Base-by-base conservation (phyloP, 35 echinoderm and acorn worm genomes). In the Apostichopus japonicus region DNA sequence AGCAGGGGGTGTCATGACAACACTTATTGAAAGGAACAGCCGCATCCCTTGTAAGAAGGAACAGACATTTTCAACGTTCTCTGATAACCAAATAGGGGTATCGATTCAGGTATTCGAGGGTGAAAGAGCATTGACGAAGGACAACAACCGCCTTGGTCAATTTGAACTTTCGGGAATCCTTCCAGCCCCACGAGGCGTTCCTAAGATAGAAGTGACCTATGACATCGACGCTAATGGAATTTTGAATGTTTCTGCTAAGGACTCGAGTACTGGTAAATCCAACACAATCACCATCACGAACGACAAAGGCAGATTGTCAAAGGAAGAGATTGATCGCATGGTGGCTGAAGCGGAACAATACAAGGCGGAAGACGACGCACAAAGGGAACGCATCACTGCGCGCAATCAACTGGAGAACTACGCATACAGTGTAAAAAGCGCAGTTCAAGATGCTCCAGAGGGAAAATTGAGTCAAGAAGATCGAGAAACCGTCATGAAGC, bases 201-300 rank as follows among this genome's bases (percentile, higher is more conserved):
- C 95, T 5, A 65, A 96, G 77, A 94, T 96, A 52, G 90, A 94
- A 80, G 96, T 97, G 4, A 16, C 93, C 73, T 93, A 92, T 56
- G 93, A 96, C 90, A 92, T 94, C 55, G 95, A 96, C 56, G 90
- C 95, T 62, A 94, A 96, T 55, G 95, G 95, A 15, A 96, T 96
- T 58, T 65, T 96, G 73, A 96, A 96, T 79, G 95, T 96, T 7
- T 78, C 93, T 27, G 93, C 95, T 23, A 92, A 94, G 72, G 95
- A 96, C 59, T 11, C 82, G 84, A 92, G 93, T 54, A 92, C 95
- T 5, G 95, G 95, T 6, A 73, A 80, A 21, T 80, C 54, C 58
- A 96, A 92, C 59, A 94, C 92, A 15, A 88, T 96, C 65, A 94
- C 90, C 4, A 92, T 94, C 51, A 94, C 91, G 83, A 94, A 94